phyloP scores from a whole-genome alignment of 92 coral and sea anemone species.

The Palythoa heliodiscus region DNA sequence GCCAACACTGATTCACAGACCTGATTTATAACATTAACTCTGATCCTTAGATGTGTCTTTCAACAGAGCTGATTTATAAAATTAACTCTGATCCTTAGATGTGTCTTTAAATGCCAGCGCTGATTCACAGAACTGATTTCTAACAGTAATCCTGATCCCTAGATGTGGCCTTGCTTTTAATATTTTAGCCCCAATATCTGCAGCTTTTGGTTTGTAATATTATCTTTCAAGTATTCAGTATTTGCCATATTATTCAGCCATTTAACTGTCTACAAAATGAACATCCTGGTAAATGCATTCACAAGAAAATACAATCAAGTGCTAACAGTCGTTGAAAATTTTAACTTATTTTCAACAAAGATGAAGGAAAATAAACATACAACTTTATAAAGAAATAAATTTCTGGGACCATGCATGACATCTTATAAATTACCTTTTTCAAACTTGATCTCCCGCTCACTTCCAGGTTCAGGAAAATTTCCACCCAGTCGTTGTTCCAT shows the following conservation, averaged over 20 bases:
- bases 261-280: no score
- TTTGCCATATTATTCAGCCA: no score
- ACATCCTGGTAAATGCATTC: no score
- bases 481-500: slow-evolving; percentile 73
- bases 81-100: background rate
- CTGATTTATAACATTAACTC: background rate
- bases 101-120: background rate
- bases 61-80: background rate
- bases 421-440: slow-evolving; percentile 57
- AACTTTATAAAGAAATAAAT: no score
- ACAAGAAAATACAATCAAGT: no score
- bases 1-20: background rate
- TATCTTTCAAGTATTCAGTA: no score
- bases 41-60: background rate
- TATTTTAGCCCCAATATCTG: no score
- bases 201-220: no score
- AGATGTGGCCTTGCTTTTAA: no score
- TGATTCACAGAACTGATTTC: background rate
- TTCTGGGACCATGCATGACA: background rate
- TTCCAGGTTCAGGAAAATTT: slow-evolving; percentile 77
- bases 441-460: slow-evolving; percentile 76
- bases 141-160: no score
- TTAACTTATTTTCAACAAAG: background rate
- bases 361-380: no score
- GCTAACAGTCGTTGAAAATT: no score